A percentile compares a stretch with the other conserved stretches of the same genome.
Evolutionary conservation across 2,113 vertebrate genomes (phyloP).

Genomic region (Melanocharis versteri): DNA sequence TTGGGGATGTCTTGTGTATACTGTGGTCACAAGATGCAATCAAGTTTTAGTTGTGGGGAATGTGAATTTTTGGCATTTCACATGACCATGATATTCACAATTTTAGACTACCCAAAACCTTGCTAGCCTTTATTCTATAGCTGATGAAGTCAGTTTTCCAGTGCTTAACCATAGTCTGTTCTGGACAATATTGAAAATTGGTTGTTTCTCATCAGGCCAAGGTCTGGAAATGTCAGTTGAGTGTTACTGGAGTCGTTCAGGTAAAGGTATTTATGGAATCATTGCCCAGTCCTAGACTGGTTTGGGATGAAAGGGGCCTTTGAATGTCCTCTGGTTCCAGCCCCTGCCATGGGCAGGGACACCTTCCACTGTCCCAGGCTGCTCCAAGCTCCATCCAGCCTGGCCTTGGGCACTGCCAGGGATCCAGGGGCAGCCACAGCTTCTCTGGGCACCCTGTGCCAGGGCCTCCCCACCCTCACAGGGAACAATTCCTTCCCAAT

Average conservation of each 20-base stretch:
- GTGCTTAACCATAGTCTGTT: neutral
- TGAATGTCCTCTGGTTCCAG: accelerated
- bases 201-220: neutral
- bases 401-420: neutral
- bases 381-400: accelerated
- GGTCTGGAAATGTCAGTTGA: neutral
- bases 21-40: neutral
- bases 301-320: neutral
- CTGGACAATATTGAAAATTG: neutral
- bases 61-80: neutral
- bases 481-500: neutral
- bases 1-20: neutral
- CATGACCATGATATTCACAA: accelerated
- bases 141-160: neutral
- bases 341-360: neutral
- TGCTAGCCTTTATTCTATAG: neutral
- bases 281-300: neutral
- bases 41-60: neutral
- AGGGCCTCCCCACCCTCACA: accelerated
- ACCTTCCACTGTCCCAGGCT: accelerated
- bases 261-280: neutral
- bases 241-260: neutral
- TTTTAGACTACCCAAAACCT: neutral
- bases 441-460: neutral
- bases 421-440: neutral